These are phyloP conservation scores for Cricetomys ansorgei DNA, from an alignment of 2,113 vertebrate species.

Conservation along the genomic window DNA sequence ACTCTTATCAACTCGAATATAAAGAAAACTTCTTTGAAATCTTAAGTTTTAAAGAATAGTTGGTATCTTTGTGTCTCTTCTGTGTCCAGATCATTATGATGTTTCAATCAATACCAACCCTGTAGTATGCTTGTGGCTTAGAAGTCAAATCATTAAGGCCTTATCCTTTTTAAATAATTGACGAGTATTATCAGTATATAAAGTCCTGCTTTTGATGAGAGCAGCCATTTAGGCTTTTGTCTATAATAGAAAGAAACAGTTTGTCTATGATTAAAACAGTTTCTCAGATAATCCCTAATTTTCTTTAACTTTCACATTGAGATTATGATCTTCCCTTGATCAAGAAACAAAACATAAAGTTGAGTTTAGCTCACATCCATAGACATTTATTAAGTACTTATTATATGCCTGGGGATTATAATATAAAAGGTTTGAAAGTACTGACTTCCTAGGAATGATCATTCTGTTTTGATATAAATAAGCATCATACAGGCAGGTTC, in stretches of 20 bases:
- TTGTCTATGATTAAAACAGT: background rate
- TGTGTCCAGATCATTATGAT: background rate
- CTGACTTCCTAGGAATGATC: background rate
- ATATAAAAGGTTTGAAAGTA: constrained; percentile 5
- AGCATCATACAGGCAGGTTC: background rate
- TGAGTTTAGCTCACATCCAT: background rate
- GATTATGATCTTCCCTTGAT: constrained; percentile 25
- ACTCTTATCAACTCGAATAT: background rate
- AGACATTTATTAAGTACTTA: background rate
- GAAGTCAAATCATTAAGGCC: constrained; percentile 40
- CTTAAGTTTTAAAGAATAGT: constrained; percentile 9
- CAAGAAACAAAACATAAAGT: constrained; percentile 10
- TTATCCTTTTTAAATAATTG: constrained; percentile 61
- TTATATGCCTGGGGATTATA: background rate
- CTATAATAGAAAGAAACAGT: background rate
- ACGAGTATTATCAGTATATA: constrained; percentile 33
- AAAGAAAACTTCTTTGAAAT: background rate
- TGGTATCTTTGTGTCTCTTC: constrained; percentile 1
- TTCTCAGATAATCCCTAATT: constrained; percentile 12
- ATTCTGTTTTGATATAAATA: background rate
- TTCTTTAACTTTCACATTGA: constrained; percentile 33
- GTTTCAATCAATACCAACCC: background rate
- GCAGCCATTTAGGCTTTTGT: constrained; percentile 25
- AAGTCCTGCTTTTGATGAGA: constrained; percentile 8
- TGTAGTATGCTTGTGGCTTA: background rate